These are phyloP conservation scores for Nannobrachium achirus DNA, from an alignment of 2,113 vertebrate species.

Conservation along the genomic window DNA sequence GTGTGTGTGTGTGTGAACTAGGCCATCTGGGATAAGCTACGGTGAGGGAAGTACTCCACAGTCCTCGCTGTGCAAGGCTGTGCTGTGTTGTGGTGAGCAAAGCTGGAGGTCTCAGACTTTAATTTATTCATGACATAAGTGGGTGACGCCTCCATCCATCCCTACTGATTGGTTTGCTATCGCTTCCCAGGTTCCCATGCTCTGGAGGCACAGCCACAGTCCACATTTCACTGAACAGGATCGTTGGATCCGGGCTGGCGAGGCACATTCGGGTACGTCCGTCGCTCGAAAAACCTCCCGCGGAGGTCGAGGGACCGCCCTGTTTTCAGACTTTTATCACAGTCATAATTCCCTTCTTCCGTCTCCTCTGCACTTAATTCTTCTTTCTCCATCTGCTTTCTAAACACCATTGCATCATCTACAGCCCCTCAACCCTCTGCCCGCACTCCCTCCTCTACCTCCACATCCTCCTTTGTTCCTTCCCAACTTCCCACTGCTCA, in stretches of 20 bases:
- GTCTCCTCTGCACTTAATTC: too few relatives aligned
- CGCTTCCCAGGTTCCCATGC: too few relatives aligned
- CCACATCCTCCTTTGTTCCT: constrained; percentile 21
- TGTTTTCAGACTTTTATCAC: too few relatives aligned
- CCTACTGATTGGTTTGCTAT: not conserved
- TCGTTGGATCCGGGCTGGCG: too few relatives aligned
- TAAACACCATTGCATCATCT: constrained; percentile 53
- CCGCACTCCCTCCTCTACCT: constrained; percentile 15
- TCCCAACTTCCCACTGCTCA: constrained; percentile 40
- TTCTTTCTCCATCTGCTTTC: constrained; percentile 23
- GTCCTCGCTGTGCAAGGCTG: constrained; percentile 48
- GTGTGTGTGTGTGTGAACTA: constrained; percentile 38
- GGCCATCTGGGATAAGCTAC: constrained; percentile 61
- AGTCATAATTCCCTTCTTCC: too few relatives aligned
- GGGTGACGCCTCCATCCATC: constrained; percentile 48
- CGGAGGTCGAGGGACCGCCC: too few relatives aligned
- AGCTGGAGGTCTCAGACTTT: constrained; percentile 53
- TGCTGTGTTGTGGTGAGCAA: constrained; percentile 23
- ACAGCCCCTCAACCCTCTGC: constrained; percentile 30
- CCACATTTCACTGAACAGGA: too few relatives aligned
- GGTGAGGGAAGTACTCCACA: constrained; percentile 46
- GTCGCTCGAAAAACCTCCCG: too few relatives aligned
- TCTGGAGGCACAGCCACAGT: not conserved
- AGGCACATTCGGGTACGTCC: too few relatives aligned
- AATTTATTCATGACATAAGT: constrained; percentile 76